Evolutionary conservation across 1,140 invertebrate species (phyloP), one percentile per base, ranked within the genome.

Genomic region (Drosophila ironensis): DNA sequence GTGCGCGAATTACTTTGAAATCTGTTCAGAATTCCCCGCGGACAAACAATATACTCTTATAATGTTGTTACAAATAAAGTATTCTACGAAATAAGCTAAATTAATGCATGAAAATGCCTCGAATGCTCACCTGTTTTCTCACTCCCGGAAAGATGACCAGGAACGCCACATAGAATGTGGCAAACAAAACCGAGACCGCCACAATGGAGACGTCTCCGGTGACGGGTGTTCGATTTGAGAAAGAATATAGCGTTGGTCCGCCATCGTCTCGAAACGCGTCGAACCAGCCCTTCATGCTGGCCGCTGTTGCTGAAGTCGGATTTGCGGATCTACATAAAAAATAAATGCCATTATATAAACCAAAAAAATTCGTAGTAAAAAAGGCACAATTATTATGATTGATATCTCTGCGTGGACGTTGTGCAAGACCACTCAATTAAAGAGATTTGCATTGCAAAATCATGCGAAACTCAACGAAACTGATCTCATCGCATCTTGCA

Each of bases 61-160:
- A n/a, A n/a, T n/a, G n/a, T n/a, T n/a, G n/a, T n/a, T n/a, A n/a
- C n/a, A n/a, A n/a, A n/a, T n/a, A n/a, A n/a, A n/a, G n/a, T n/a
- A n/a, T n/a, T n/a, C n/a, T n/a, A n/a, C n/a, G n/a, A n/a, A n/a
- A n/a, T n/a, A n/a, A n/a, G n/a, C n/a, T n/a, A n/a, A n/a, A 4
- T 2, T 16, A 25, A 4, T 44, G 1, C 24, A 25, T 1, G 11
- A 14, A 6, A 16, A 25, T 14, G 11, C 11, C 2, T 35, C 11
- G n/a, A 9, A 0, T 0, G 46, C 91, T 92, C 91, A 98, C 97
- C 94, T 98, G 96, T 92, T 97, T 98, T 66, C 97, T 92, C 71
- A 99, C 96, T 53, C 97, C 98, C 28, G 97, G 97, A 90, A 98
- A 97, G 72, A 99, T 95, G 75, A 98, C 94, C 59, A 98, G 92